Conservation (phyloP, 2,888 invertebrate genomes). For the Sphecodes monilicornis region DNA sequence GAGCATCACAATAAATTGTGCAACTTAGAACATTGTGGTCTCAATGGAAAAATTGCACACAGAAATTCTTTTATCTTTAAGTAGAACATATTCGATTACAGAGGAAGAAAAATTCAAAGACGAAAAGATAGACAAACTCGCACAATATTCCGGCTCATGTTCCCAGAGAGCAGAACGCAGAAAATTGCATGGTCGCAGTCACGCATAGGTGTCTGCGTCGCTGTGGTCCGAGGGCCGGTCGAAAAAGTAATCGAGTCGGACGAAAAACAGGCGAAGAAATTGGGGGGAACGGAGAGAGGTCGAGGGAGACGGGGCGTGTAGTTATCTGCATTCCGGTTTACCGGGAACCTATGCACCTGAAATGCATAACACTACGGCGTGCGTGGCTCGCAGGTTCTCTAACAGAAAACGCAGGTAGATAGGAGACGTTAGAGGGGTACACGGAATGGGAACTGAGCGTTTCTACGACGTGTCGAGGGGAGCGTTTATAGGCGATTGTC, state of each 20-base stretch:
- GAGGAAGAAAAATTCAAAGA: too few relatives aligned
- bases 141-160: too few relatives aligned
- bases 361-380: constrained; percentile 73
- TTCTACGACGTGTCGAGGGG: constrained; percentile 51
- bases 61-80: too few relatives aligned
- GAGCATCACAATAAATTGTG: too few relatives aligned
- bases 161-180: not conserved
- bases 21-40: too few relatives aligned
- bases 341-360: constrained; percentile 78
- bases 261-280: constrained; percentile 60
- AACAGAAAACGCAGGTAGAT: constrained; percentile 22
- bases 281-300: constrained; percentile 41
- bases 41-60: too few relatives aligned
- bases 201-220: not conserved
- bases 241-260: constrained; percentile 70
- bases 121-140: too few relatives aligned
- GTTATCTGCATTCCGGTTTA: constrained; percentile 80
- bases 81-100: too few relatives aligned
- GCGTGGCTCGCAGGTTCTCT: constrained; percentile 24
- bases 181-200: not conserved
- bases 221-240: not conserved
- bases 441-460: constrained; percentile 46
- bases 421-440: constrained; percentile 26
- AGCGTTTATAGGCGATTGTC: constrained; percentile 46
- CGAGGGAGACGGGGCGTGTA: constrained; percentile 66